Evolutionary conservation across 2,797 vertebrate genomes (phyloP).

Genomic region (Danio albolineatus): DNA sequence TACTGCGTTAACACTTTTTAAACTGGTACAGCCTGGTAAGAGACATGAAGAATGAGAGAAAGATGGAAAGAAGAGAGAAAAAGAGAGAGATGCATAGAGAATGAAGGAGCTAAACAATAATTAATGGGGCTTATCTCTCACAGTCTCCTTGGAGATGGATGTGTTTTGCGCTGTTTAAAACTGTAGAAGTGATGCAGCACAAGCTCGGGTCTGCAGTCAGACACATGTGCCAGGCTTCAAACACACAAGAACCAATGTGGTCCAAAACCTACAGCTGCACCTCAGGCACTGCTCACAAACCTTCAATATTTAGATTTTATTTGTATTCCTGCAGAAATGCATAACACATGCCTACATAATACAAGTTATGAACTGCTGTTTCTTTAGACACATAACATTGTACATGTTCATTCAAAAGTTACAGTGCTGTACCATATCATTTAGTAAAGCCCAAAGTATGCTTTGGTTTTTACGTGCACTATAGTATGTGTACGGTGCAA

Average conservation of each 20-base stretch:
- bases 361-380: conserved; percentile 62
- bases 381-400: conserved; percentile 62
- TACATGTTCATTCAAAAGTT: conserved; percentile 64
- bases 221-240: conserved; percentile 57
- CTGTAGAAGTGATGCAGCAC: conserved; percentile 51
- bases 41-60: background rate
- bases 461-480: background rate
- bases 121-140: conserved; percentile 74
- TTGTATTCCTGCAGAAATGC: conserved; percentile 76
- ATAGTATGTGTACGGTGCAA: background rate
- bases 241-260: background rate
- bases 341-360: conserved; percentile 75
- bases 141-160: conserved; percentile 79
- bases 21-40: background rate
- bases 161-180: conserved; percentile 62
- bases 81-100: conserved; percentile 51
- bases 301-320: conserved; percentile 50
- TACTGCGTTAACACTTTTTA: background rate
- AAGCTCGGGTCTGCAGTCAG: conserved; percentile 68
- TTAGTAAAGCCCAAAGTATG: background rate
- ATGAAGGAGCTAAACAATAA: conserved; percentile 65
- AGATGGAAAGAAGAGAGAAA: conserved; percentile 45
- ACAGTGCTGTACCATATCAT: conserved; percentile 33
- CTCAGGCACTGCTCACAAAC: background rate
- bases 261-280: conserved; percentile 11